Conservation (phyloP, 2,888 invertebrate genomes). For the Hartigia nigra region DNA sequence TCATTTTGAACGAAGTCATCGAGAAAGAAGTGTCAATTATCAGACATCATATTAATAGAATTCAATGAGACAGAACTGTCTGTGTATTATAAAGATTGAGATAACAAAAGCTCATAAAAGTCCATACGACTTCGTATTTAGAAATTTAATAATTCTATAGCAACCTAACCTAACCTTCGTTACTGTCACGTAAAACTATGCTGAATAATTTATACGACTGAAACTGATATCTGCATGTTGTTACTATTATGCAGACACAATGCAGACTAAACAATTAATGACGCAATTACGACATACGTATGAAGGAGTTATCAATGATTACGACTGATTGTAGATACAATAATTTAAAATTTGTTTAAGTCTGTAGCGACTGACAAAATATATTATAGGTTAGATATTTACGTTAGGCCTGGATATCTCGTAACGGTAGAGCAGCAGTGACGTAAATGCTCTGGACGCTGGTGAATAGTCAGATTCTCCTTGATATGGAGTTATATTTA, state of each 20-base stretch:
- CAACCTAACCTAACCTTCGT: no score
- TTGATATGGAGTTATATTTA: background rate
- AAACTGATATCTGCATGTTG: no score
- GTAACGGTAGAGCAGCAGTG: no score
- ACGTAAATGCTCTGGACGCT: background rate
- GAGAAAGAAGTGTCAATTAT: background rate
- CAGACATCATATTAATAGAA: background rate
- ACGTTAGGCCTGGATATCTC: background rate
- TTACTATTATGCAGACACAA: no score
- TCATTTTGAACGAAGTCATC: background rate
- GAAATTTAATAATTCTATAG: no score
- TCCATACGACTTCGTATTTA: no score
- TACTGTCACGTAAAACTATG: no score
- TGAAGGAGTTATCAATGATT: no score
- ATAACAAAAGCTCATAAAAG: no score
- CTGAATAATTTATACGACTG: no score
- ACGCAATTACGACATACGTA: no score
- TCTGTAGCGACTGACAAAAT: background rate
- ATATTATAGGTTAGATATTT: background rate
- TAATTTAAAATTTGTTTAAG: background rate
- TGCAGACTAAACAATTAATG: no score
- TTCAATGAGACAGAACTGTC: background rate
- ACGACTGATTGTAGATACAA: background rate
- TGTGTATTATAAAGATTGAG: background rate
- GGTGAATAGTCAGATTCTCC: background rate